Evolutionary conservation across 2,888 invertebrate genomes (phyloP).

Genomic region (Drosophila maculinotata): DNA sequence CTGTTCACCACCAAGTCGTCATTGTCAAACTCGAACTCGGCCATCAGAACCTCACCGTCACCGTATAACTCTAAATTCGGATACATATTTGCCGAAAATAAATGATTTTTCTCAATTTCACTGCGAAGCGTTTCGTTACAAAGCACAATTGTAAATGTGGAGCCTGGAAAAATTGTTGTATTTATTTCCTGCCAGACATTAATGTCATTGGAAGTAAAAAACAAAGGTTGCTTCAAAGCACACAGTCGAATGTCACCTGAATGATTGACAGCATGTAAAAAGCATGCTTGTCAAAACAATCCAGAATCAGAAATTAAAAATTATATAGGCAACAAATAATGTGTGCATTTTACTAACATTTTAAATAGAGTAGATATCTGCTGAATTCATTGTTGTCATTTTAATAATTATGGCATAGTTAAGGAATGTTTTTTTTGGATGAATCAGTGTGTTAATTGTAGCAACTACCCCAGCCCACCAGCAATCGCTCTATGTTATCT

Average conservation of each 20-base stretch:
- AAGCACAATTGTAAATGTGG: constrained; percentile 20
- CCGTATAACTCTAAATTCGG: constrained; percentile 5
- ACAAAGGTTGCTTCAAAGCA: constrained; percentile 3
- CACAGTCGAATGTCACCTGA: too few relatives aligned
- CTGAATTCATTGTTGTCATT: background rate
- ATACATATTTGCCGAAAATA: constrained; percentile 27
- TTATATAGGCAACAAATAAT: too few relatives aligned
- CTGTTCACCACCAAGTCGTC: constrained; percentile 21
- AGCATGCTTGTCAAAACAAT: background rate
- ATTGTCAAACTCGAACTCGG: constrained; percentile 61
- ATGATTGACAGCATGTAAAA: background rate
- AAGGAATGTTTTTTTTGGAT: constrained; percentile 3
- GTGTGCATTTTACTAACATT: too few relatives aligned
- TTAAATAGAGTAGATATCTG: too few relatives aligned
- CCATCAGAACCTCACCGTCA: constrained; percentile 50
- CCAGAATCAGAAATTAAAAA: too few relatives aligned
- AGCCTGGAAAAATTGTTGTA: background rate
- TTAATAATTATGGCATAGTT: constrained; percentile 4
- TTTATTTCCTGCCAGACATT: background rate
- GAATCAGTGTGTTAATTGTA: constrained; percentile 3
- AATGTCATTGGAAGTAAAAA: constrained; percentile 12
- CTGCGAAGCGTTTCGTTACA: constrained; percentile 6
- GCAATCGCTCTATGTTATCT: constrained; percentile 5
- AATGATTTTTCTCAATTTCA: background rate
- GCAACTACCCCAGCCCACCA: background rate